Percentiles rank a stretch among this genome's conserved stretches.
These are phyloP conservation scores for Pollenia amentaria DNA, from an alignment of 2,888 invertebrate species.

Conservation along the genomic window DNA sequence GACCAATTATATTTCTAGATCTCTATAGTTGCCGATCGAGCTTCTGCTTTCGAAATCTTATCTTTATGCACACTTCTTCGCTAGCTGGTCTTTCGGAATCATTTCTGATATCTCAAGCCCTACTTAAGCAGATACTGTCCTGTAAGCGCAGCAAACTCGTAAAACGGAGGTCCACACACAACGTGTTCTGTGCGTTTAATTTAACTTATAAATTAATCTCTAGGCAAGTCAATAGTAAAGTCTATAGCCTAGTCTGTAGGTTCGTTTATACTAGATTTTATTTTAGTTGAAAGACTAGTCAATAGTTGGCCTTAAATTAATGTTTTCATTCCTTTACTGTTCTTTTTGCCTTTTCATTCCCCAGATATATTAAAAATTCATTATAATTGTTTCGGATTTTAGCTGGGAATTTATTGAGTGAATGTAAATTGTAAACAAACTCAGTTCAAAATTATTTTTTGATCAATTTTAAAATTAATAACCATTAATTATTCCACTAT, in stretches of 20 bases:
- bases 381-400: neutral
- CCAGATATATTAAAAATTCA: neutral
- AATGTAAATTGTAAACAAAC: slow-evolving; percentile 6
- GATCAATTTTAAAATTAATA: slow-evolving; percentile 25
- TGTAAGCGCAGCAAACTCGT: too few relatives aligned
- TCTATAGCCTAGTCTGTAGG: neutral
- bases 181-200: too few relatives aligned
- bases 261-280: too few relatives aligned
- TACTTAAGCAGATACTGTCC: too few relatives aligned
- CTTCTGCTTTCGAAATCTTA: too few relatives aligned
- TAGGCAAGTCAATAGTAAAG: neutral
- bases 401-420: neutral
- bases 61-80: too few relatives aligned
- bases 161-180: too few relatives aligned
- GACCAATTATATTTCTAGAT: too few relatives aligned
- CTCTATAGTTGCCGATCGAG: too few relatives aligned
- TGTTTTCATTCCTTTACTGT: neutral
- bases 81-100: too few relatives aligned
- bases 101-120: too few relatives aligned
- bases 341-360: neutral
- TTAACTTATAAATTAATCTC: neutral
- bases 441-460: neutral
- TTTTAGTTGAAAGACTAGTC: too few relatives aligned
- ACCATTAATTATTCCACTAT: slow-evolving; percentile 15
- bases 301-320: neutral